phyloP scores from a whole-genome alignment of 1,140 invertebrate genomes.

The Drosophila orena region DNA sequence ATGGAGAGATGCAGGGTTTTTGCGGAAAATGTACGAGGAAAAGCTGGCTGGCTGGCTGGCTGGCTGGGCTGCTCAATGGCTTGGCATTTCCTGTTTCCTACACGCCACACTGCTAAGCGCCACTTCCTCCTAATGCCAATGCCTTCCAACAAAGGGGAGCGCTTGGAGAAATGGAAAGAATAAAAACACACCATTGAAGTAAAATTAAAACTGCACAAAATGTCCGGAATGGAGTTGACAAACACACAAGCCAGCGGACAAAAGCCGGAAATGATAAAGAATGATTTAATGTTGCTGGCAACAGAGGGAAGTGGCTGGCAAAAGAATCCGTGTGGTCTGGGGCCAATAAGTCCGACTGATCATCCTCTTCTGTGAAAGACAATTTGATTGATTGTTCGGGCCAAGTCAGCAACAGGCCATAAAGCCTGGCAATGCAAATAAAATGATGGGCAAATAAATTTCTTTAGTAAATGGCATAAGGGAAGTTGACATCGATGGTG shows the following conservation, averaged over 20 bases:
- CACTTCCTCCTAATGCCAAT: slow-evolving; percentile 61
- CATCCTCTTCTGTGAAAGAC: slow-evolving; percentile 52
- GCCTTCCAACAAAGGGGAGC: slow-evolving; percentile 35
- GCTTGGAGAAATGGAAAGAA: slow-evolving; percentile 4
- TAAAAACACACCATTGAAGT: slow-evolving; percentile 62
- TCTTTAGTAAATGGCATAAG: slow-evolving; percentile 33
- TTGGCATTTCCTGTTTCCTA: slow-evolving; percentile 74
- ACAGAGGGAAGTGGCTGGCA: background rate
- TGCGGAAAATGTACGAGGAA: background rate
- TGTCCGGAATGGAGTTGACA: slow-evolving; percentile 54
- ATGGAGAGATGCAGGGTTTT: slow-evolving; percentile 1
- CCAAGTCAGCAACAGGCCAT: slow-evolving; percentile 39
- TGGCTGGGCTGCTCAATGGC: slow-evolving; percentile 40
- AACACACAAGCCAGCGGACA: slow-evolving; percentile 51
- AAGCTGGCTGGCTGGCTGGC: background rate
- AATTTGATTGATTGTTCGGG: slow-evolving; percentile 73
- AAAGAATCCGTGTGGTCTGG: slow-evolving; percentile 1
- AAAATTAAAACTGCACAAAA: slow-evolving; percentile 78
- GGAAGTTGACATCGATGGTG: slow-evolving; percentile 37
- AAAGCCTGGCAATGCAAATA: slow-evolving; percentile 49
- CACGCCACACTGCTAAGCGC: slow-evolving; percentile 58
- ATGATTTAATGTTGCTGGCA: slow-evolving; percentile 73
- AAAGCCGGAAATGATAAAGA: slow-evolving; percentile 79
- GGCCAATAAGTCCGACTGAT: slow-evolving; percentile 39
- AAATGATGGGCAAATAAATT: slow-evolving; percentile 52